These are phyloP conservation scores for Menura novaehollandiae DNA, from an alignment of 2,113 vertebrate genomes.

Conservation along the genomic window DNA sequence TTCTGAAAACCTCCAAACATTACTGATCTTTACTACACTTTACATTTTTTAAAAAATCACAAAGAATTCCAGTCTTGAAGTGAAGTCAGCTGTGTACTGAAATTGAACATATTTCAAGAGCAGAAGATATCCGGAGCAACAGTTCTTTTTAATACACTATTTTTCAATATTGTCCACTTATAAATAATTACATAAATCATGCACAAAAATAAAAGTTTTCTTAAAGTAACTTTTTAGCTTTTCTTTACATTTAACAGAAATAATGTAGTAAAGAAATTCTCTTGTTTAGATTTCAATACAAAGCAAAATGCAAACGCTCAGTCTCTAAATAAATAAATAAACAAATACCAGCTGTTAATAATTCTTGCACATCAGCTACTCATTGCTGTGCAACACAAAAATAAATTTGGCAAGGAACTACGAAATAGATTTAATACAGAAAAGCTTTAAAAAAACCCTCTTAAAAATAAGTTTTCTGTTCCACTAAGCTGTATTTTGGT, in stretches of 20 bases:
- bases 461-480: conserved; percentile 21
- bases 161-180: not conserved
- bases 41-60: not conserved
- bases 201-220: not conserved
- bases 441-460: not conserved
- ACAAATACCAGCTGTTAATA: not conserved
- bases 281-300: not conserved
- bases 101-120: not conserved
- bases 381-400: not conserved
- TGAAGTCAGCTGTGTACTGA: not conserved
- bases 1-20: not conserved
- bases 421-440: conserved; percentile 22
- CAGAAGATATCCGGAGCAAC: not conserved
- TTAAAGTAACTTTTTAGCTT: not conserved
- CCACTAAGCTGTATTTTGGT: conserved; percentile 1
- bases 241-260: not conserved
- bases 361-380: not conserved
- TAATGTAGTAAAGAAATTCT: not conserved
- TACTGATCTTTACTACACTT: not conserved
- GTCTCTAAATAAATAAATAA: not conserved
- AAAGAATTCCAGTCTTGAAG: not conserved
- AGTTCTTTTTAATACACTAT: not conserved
- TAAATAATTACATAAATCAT: not conserved
- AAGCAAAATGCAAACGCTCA: not conserved
- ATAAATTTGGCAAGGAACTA: not conserved